These are phyloP conservation scores for Drosophila tripunctata DNA, from an alignment of 2,888 invertebrate genomes.

Conservation along the genomic window DNA sequence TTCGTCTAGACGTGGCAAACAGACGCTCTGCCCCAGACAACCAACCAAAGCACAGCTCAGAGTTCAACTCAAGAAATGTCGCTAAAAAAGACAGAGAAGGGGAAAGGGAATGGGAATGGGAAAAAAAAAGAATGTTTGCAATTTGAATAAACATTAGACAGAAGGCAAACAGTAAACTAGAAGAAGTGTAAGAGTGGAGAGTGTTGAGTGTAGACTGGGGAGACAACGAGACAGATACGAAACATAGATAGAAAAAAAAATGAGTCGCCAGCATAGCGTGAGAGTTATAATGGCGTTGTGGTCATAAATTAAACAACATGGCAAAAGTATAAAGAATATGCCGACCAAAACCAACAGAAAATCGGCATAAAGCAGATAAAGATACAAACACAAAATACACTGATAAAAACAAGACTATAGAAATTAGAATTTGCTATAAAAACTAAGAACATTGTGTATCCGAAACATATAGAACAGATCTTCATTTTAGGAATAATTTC, in stretches of 20 bases:
- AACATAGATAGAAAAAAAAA: too few species aligned
- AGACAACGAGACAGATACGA: conserved; percentile 53
- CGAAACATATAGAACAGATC: too few species aligned
- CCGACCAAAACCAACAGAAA: too few species aligned
- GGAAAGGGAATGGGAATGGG: too few species aligned
- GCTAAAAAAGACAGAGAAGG: conserved; percentile 17
- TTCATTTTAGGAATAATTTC: too few species aligned
- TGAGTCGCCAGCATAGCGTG: conserved; percentile 19
- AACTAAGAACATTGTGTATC: too few species aligned
- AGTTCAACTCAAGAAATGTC: conserved; percentile 49
- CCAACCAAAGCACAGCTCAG: background rate
- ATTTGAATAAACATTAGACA: conserved; percentile 51
- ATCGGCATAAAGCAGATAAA: too few species aligned
- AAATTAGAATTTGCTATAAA: too few species aligned
- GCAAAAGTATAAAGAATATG: conserved; percentile 18
- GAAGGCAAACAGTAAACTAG: background rate
- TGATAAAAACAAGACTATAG: too few species aligned
- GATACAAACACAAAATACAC: too few species aligned
- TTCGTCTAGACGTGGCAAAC: conserved; percentile 52
- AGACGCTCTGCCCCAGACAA: conserved; percentile 43
- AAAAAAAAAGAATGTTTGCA: conserved; percentile 5
- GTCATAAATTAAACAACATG: conserved; percentile 54
- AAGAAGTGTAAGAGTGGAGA: too few species aligned
- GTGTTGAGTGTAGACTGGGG: too few species aligned
- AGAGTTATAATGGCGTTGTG: conserved; percentile 65